A percentile compares a stretch with the other conserved stretches of the same genome.
Evolutionary conservation across 2,888 invertebrate species (phyloP).

Genomic region (Spicauda simplicius): DNA sequence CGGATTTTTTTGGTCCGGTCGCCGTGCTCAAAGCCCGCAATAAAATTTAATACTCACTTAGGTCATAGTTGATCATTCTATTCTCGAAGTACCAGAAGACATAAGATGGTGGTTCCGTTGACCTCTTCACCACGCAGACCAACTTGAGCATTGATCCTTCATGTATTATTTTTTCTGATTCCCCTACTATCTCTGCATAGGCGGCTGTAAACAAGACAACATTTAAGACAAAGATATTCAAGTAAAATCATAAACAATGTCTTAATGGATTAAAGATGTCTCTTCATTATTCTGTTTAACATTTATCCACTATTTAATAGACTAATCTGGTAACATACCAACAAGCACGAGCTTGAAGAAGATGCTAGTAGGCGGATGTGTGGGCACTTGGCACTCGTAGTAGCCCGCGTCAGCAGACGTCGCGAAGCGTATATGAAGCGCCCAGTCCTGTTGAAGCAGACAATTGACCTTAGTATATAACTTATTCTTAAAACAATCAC

Average conservation of each 20-base stretch:
- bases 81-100: slow-evolving; percentile 94
- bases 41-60: slow-evolving; percentile 73
- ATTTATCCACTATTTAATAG: too few species aligned
- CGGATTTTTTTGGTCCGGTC: too few species aligned
- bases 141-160: slow-evolving; percentile 89
- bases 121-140: slow-evolving; percentile 88
- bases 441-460: slow-evolving; percentile 84
- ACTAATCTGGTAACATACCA: slow-evolving; percentile 74
- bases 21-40: too few species aligned
- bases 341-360: slow-evolving; percentile 87
- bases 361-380: slow-evolving; percentile 87
- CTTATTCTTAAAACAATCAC: too few species aligned
- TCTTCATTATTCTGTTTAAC: too few species aligned
- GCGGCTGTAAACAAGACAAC: slow-evolving; percentile 78
- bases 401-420: slow-evolving; percentile 86
- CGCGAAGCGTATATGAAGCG: slow-evolving; percentile 86
- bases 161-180: slow-evolving; percentile 88
- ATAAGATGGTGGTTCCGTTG: slow-evolving; percentile 88
- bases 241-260: too few species aligned
- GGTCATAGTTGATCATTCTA: slow-evolving; percentile 94
- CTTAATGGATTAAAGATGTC: too few species aligned
- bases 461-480: too few species aligned
- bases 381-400: slow-evolving; percentile 88
- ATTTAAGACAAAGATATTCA: too few species aligned
- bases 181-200: slow-evolving; percentile 88